Evolutionary conservation across 30 jellyfish, hydroid and myxozoan genomes (phyloP), one percentile per base, ranked within the genome.

Genomic region (Hydra vulgaris): DNA sequence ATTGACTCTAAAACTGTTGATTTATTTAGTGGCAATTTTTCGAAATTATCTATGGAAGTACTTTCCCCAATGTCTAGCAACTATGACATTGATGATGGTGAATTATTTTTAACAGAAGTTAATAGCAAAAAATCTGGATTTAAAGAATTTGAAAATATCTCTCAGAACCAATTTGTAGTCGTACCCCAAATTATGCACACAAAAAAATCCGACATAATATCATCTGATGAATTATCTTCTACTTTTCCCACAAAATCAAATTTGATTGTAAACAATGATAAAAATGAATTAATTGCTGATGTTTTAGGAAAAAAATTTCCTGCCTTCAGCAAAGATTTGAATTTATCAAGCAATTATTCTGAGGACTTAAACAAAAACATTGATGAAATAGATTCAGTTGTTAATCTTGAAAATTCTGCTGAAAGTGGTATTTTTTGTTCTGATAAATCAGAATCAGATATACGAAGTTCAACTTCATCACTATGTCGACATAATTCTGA

Each of bases 391-490:
- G 27, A n/a, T 3, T 68, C 75, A n/a, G 27, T 8, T 68, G 75
- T 23, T 68, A 68, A 23, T 15, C 75, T 68, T 20, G 75, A 68
- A 23, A 68, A 68, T 23, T 68, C 75, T 68, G 27, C 27, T n/a
- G 75, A 68, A 68, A 68, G 75, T 68, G 75, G 75, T n/a, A 68
- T 68, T 8, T 68, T 68, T 68, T 68, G 75, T 68, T 68, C 75
- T 1, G 75, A 68, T 68, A 68, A 68, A 16, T 68, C 75, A 3
- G 75, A 68, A 4, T 68, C 8, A 3, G 75, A 68, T 68, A 23
- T 23, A 68, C 7, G 75, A 68, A 68, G 75, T 68, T 68, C 75
- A 68, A 68, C 75, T 68, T 68, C 75, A 68, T 68, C 75, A n/a
- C 75, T 68, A 1, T 68, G 27, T 68, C 75, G 75, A 8, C 75